A percentile compares a stretch with the other conserved stretches of the same genome.
Evolutionary conservation across 2,113 vertebrate species (phyloP).

Genomic region (Podarcis raffonei): DNA sequence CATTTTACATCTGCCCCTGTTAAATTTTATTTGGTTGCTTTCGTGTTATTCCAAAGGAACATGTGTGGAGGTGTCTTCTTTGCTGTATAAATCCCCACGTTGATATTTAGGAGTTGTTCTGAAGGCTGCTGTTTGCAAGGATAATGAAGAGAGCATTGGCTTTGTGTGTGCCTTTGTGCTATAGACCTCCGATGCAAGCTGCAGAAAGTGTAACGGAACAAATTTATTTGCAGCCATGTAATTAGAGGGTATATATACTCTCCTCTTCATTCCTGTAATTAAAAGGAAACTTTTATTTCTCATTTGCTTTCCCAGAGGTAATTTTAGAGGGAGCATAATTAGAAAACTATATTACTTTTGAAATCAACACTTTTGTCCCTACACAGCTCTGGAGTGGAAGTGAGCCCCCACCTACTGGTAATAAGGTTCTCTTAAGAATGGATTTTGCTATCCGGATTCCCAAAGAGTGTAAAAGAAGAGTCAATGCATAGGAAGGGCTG

Average conservation of each 20-base stretch:
- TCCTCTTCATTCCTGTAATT: background rate
- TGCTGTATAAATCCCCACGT: slow-evolving; percentile 28
- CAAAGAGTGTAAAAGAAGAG: background rate
- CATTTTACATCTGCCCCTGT: background rate
- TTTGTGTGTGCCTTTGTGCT: slow-evolving; percentile 28
- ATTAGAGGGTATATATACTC: slow-evolving; percentile 25
- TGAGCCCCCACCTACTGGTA: background rate
- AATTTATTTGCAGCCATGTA: slow-evolving; percentile 23
- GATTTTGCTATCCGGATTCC: background rate
- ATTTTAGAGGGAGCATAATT: background rate
- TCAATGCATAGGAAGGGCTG: background rate
- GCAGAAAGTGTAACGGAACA: background rate
- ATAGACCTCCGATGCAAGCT: background rate
- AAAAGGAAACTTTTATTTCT: slow-evolving; percentile 6
- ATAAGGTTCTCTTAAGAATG: background rate
- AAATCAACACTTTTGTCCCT: slow-evolving; percentile 1
- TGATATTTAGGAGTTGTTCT: slow-evolving; percentile 7
- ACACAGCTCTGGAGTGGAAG: background rate
- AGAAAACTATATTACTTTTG: slow-evolving; percentile 10
- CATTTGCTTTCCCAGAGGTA: background rate
- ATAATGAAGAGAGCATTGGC: background rate
- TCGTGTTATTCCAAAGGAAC: slow-evolving; percentile 17
- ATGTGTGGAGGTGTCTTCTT: slow-evolving; percentile 17
- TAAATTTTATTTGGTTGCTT: background rate
- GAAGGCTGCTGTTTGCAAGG: slow-evolving; percentile 8